Conservation (phyloP, 1,140 invertebrate species). For the Drosophila rufa region DNA sequence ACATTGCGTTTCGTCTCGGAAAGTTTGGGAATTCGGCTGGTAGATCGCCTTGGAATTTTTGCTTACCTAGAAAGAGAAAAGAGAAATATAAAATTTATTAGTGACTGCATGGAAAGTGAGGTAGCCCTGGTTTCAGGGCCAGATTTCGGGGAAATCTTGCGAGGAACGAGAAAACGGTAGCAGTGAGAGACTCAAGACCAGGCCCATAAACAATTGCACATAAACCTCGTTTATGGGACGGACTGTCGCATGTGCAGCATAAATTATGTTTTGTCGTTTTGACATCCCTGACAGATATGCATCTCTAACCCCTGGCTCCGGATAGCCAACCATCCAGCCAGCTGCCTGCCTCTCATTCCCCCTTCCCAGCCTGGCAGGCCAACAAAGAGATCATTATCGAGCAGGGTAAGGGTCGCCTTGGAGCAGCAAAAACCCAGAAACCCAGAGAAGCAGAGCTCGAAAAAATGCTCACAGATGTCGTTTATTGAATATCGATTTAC, state of each 20-base stretch:
- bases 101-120: slow-evolving; percentile 50
- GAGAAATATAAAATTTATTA: slow-evolving; percentile 46
- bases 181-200: slow-evolving; percentile 30
- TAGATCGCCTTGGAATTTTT: slow-evolving; percentile 28
- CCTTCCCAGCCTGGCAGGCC: slow-evolving; percentile 16
- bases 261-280: slow-evolving; percentile 75
- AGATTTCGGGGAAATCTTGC: slow-evolving; percentile 39
- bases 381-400: slow-evolving; percentile 81
- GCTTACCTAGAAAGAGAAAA: slow-evolving; percentile 71
- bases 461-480: slow-evolving; percentile 82
- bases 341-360: slow-evolving; percentile 31
- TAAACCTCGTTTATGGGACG: slow-evolving; percentile 55
- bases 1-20: slow-evolving; percentile 41
- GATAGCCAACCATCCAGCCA: slow-evolving; percentile 31
- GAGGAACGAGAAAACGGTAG: slow-evolving; percentile 31
- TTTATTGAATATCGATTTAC: slow-evolving; percentile 84
- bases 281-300: slow-evolving; percentile 80
- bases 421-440: slow-evolving; percentile 26
- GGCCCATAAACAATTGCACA: slow-evolving; percentile 60
- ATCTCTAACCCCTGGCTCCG: slow-evolving; percentile 54
- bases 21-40: slow-evolving; percentile 22
- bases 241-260: slow-evolving; percentile 72
- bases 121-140: slow-evolving; percentile 3
- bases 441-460: slow-evolving; percentile 1
- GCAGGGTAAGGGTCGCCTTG: slow-evolving; percentile 49